Evolutionary conservation across 2,797 vertebrate species (phyloP).

Genomic region (Phoebastria nigripes): DNA sequence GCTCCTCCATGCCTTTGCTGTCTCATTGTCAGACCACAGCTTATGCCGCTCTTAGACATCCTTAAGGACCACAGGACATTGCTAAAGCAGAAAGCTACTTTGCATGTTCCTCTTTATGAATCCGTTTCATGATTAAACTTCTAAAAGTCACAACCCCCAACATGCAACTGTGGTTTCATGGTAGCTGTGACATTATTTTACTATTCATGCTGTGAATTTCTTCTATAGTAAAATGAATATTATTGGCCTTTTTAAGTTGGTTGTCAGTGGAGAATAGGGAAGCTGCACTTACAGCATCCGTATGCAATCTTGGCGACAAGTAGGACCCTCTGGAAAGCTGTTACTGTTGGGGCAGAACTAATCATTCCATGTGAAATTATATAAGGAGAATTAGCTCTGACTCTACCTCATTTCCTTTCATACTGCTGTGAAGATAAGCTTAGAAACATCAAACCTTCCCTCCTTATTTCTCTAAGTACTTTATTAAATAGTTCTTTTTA

Average conservation of each 20-base stretch:
- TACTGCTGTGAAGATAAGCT: constrained; percentile 44
- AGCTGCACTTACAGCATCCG: constrained; percentile 40
- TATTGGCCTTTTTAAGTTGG: constrained; percentile 55
- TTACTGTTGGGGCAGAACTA: constrained; percentile 69
- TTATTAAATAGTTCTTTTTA: constrained; percentile 25
- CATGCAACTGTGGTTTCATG: background rate
- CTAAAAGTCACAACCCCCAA: background rate
- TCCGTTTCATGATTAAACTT: background rate
- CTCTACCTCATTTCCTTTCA: constrained; percentile 62
- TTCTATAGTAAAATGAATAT: constrained; percentile 45
- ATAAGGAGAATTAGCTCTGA: constrained; percentile 58
- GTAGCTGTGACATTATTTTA: constrained; percentile 43
- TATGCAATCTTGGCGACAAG: constrained; percentile 39
- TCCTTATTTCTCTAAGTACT: constrained; percentile 30
- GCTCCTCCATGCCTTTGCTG: background rate
- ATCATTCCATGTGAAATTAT: constrained; percentile 64
- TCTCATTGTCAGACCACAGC: background rate
- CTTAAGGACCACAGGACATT: background rate
- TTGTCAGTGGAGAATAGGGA: constrained; percentile 43
- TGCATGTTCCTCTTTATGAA: background rate
- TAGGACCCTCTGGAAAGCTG: constrained; percentile 65
- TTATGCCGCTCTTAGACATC: background rate
- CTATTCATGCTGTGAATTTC: constrained; percentile 25
- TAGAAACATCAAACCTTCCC: background rate
- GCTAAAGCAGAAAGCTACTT: background rate